Conservation (phyloP, 53 echinoderm and acorn worm genomes). For the Temnopleurus reevesii region DNA sequence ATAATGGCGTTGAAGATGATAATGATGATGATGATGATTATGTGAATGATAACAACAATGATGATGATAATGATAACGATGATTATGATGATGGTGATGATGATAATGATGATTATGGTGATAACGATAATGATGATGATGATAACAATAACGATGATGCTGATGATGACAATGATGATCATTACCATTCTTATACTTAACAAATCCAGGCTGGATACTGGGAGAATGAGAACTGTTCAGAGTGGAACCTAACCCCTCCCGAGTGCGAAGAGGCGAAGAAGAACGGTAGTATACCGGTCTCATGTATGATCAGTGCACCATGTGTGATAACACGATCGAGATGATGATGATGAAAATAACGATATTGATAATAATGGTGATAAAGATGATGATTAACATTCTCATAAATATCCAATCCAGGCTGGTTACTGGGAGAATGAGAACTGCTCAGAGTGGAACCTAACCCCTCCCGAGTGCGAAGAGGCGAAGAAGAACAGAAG, state of each 20-base stretch:
- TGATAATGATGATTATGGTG: neutral
- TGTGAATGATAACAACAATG: no score
- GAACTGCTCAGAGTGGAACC: conserved; percentile 72
- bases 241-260: conserved; percentile 62
- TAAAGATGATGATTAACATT: no score
- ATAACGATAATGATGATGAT: no score
- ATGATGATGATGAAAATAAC: no score
- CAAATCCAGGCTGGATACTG: conserved; percentile 36
- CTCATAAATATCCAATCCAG: no score
- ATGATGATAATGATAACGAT: no score
- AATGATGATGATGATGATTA: no score
- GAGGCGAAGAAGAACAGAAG: conserved; percentile 70
- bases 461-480: conserved; percentile 48
- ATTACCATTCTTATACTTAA: neutral
- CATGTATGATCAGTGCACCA: conserved; percentile 33
- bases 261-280: conserved; percentile 73
- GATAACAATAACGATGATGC: no score
- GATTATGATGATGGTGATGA: no score
- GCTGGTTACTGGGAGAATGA: conserved; percentile 24
- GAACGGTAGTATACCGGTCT: conserved; percentile 72
- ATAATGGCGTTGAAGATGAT: no score
- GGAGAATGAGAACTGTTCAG: conserved; percentile 63
- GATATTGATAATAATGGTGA: no score
- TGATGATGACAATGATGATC: no score
- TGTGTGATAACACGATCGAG: conserved; percentile 49